Percentiles rank a stretch among this genome's conserved stretches.
Conservation (phyloP, 2,797 vertebrate genomes). For the Ara ararauna region DNA sequence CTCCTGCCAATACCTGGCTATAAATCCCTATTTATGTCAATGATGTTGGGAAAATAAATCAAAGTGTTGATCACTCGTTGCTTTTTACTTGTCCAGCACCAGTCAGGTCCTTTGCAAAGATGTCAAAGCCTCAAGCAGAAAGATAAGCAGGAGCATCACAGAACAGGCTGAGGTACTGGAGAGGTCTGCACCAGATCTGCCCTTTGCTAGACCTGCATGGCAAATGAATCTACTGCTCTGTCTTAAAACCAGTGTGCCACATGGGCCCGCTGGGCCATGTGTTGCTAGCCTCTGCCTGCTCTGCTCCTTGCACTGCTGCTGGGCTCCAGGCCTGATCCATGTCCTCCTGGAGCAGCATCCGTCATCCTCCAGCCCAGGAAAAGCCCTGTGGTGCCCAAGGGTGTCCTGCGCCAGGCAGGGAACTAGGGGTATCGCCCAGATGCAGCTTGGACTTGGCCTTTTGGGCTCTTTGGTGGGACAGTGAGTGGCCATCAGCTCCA, state of each 20-base stretch:
- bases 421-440: neutral
- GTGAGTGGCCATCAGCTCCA: neutral
- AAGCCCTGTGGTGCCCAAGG: neutral
- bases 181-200: neutral
- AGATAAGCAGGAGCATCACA: neutral
- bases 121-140: neutral
- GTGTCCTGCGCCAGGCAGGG: neutral
- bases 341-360: neutral
- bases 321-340: accelerated
- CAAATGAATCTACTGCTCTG: neutral
- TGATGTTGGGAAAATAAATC: neutral
- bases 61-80: neutral
- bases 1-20: neutral
- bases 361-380: neutral
- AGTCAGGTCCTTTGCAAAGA: neutral
- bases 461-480: accelerated
- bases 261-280: neutral
- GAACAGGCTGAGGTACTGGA: neutral
- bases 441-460: neutral
- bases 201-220: neutral
- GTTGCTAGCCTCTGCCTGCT: neutral
- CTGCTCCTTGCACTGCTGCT: neutral
- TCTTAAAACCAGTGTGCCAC: neutral
- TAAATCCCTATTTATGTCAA: neutral
- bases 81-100: neutral